Base-by-base conservation (phyloP, 2,888 invertebrate genomes). In the Keiferia lycopersicella region DNA sequence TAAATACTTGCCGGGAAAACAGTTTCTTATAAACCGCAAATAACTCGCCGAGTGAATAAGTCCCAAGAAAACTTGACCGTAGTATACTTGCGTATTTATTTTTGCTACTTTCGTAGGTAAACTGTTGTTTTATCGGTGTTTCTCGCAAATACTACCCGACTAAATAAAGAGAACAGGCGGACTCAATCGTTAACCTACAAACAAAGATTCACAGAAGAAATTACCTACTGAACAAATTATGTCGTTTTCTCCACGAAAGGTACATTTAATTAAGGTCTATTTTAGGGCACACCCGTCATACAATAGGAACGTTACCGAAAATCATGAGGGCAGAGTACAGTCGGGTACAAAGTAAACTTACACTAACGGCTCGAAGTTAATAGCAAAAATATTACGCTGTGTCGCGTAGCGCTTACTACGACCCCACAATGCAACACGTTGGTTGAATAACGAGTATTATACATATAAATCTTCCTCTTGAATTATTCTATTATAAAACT, bases 211-310 rank as follows among this genome's bases (percentile, higher is more conserved):
- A 56, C 22, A 26, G 22, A 26, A 8, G 12, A 30, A 30, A n/a
- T n/a, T n/a, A n/a, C n/a, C 2, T 34, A 30, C 58, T 18, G 18
- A 20, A 38, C 58, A 58, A 48, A 58, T 58, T 58, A 58, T 8
- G 38, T 34, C 38, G 34, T 58, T 58, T 58, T 18, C 38, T 39
- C 30, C 11, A 58, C 58, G 39, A 58, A 38, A 12, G 39, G 41
- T 22, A 20, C 60, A 20, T 60, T 41, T 60, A 60, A 60, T 60
- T 60, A 60, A 60, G 22, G 14, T 26, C 45, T 60, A 45, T 60
- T 60, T 45, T 39, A 45, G 60, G 57, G 34, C 57, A 30, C 18
- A n/a, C 38, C 20, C 16, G 34, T 34, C 20, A 39, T 39, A 58
- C 39, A 58, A 58, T 58, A 58, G 16, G 38, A 58, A 45, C 11